phyloP scores from a whole-genome alignment of 2,113 vertebrate species.

The Lipophrys pholis region DNA sequence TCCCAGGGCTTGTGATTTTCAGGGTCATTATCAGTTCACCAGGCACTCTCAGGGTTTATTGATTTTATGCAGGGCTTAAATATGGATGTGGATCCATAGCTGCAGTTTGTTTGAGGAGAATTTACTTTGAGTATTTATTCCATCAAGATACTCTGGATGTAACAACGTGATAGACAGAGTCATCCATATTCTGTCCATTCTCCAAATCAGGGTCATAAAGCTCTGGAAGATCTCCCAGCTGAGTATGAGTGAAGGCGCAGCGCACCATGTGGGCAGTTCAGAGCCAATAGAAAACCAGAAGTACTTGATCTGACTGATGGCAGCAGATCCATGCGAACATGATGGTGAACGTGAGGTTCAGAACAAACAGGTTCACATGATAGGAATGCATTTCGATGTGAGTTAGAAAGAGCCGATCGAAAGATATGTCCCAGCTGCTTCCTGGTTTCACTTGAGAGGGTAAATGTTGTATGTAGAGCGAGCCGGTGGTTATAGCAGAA shows the following conservation, averaged over 20 bases:
- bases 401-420: neutral
- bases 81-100: constrained; percentile 11
- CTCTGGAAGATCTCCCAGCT: too few species aligned
- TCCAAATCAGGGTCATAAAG: too few species aligned
- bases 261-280: too few species aligned
- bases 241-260: too few species aligned
- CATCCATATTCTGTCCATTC: too few species aligned
- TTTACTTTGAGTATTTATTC: constrained; percentile 2
- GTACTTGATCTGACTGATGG: too few species aligned
- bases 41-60: constrained; percentile 27
- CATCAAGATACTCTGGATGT: constrained; percentile 1
- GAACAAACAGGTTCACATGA: too few species aligned
- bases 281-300: too few species aligned
- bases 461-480: neutral
- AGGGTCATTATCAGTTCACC: constrained; percentile 2
- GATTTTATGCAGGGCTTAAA: constrained; percentile 2
- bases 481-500: neutral
- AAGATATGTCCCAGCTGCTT: neutral
- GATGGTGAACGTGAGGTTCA: neutral
- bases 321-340: neutral
- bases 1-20: constrained; percentile 9
- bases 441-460: neutral
- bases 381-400: neutral
- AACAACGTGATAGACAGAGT: neutral
- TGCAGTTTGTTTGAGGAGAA: constrained; percentile 5